These are phyloP conservation scores for Elachura formosa DNA, from an alignment of 2,113 vertebrate species.

Conservation along the genomic window DNA sequence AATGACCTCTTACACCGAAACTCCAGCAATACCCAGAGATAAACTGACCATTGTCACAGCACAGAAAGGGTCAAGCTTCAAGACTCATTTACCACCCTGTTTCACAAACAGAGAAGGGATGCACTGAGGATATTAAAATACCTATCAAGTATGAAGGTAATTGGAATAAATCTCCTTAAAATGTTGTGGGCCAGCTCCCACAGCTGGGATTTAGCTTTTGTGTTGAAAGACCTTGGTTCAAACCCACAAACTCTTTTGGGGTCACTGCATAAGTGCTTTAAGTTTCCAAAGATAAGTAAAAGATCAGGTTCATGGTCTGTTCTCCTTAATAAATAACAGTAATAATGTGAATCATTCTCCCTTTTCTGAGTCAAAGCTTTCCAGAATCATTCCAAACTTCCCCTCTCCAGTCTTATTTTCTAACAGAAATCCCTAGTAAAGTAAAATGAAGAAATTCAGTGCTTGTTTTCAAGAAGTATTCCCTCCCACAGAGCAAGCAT, in stretches of 20 bases:
- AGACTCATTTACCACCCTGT: neutral
- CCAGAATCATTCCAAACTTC: slow-evolving; percentile 16
- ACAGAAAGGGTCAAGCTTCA: neutral
- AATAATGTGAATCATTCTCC: slow-evolving; percentile 34
- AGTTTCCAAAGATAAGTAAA: slow-evolving; percentile 18
- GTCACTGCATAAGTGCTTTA: neutral
- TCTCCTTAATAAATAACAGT: slow-evolving; percentile 9
- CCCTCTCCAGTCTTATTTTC: neutral
- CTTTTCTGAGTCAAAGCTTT: slow-evolving; percentile 41
- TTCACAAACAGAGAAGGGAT: neutral
- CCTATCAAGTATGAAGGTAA: neutral
- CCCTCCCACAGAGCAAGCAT: slow-evolving; percentile 2
- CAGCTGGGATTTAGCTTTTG: neutral
- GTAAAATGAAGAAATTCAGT: neutral
- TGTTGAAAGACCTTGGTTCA: neutral
- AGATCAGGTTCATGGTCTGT: neutral
- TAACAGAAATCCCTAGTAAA: neutral
- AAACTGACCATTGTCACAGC: neutral
- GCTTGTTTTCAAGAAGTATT: neutral
- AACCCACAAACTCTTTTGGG: neutral
- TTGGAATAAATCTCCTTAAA: neutral
- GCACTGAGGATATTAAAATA: neutral
- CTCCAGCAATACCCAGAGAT: neutral
- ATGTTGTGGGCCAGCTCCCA: neutral
- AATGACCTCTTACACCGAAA: neutral